phyloP scores from a whole-genome alignment of 92 coral and sea anemone species.

The Umimayanthus kanabou region DNA sequence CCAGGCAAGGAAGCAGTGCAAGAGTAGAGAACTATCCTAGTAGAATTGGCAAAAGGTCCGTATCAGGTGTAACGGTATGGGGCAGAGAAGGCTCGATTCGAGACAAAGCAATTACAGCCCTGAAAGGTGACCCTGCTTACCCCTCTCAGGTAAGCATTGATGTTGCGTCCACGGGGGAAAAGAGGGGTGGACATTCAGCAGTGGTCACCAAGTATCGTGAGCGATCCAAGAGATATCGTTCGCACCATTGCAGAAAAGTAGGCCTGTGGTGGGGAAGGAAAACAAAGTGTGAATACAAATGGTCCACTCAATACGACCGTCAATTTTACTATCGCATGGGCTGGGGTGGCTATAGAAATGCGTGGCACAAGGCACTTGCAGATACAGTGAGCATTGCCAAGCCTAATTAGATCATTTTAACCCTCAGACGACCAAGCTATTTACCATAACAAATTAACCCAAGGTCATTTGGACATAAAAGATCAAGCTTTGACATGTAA shows the following conservation, averaged over 20 bases:
- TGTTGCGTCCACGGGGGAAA: not conserved
- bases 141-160: conserved; percentile 16
- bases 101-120: not conserved
- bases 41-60: not conserved
- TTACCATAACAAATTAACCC: no score
- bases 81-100: not conserved
- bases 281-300: conserved; percentile 16
- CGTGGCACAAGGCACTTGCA: conserved; percentile 49
- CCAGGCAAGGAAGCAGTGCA: not conserved
- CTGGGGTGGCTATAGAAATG: conserved; percentile 52
- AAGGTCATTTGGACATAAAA: no score
- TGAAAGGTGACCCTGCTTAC: conserved; percentile 40
- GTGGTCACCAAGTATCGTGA: conserved; percentile 47
- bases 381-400: not conserved
- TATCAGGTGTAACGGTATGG: not conserved
- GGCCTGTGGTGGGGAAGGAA: conserved; percentile 46
- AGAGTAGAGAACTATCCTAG: not conserved
- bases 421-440: no score
- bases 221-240: conserved; percentile 7
- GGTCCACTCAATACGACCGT: conserved; percentile 36
- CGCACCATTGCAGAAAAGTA: conserved; percentile 36
- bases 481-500: no score
- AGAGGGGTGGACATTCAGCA: conserved; percentile 19
- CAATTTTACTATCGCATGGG: conserved; percentile 42
- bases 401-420: not conserved